Base-by-base conservation (phyloP, 2,888 invertebrate genomes). In the Erebia palarica region DNA sequence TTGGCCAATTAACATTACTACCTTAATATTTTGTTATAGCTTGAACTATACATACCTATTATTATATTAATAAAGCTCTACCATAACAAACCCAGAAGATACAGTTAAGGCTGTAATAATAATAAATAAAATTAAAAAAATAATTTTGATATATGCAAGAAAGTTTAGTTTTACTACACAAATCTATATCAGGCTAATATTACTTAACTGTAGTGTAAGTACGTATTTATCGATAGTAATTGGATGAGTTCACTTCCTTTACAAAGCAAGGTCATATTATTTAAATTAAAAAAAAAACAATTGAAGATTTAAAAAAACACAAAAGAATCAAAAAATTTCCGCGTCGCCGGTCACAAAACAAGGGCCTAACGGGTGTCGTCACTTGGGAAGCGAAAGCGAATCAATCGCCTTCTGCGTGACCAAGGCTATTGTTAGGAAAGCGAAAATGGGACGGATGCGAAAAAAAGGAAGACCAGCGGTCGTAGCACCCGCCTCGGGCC, bases 321-420 rank as follows among this genome's bases (percentile, higher is more conserved):
- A 71, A 75, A 71, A 66, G 73, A 71, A 73, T 69, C 60, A 69
- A 68, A 75, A 36, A 63, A n/a, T 71, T 71, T 69, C 69, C 73
- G 73, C 73, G 68, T 75, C 69, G 69, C 60, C 68, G 65, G 36
- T 44, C 73, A 47, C 67, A 64, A 71, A 69, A 84, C 89, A 89
- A 90, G 90, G 89, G 86, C 85, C 83, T 80, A 76, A 76, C 82
- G 73, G 66, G 83, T 91, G 90, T 90, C 88, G 91, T 88, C 91
- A 92, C 80, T 82, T 79, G 83, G 87, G 89, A 90, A 89, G 88
- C 91, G 92, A 93, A 93, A 93, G 93, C 93, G 92, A 89, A 90
- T 90, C 90, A 88, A 91, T 91, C 84, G 89, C 79, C 77, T 77
- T 83, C 84, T 86, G 90, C 92, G 92, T 92, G 91, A 91, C 90